Conservation (phyloP, 2,888 invertebrate species). For the Synanthedon vespiformis region DNA sequence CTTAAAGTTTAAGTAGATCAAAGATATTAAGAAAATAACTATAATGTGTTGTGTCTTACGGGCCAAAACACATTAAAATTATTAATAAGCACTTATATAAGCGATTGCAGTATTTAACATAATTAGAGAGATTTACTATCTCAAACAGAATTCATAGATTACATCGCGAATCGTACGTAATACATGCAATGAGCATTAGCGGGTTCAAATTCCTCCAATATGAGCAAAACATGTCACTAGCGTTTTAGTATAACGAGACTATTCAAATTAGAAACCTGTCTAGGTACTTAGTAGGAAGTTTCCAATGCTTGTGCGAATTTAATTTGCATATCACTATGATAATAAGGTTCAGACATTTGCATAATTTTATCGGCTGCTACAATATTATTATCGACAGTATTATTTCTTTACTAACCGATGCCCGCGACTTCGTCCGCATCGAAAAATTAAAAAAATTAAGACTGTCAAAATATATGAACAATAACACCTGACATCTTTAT, state of each 20-base stretch:
- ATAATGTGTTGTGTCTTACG: too few relatives aligned
- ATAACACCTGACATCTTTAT: too few relatives aligned
- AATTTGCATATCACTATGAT: background rate
- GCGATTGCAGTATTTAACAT: background rate
- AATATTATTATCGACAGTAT: too few relatives aligned
- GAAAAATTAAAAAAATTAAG: too few relatives aligned
- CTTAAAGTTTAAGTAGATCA: too few relatives aligned
- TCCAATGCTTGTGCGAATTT: background rate
- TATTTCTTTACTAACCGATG: too few relatives aligned
- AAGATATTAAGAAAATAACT: too few relatives aligned
- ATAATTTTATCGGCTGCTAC: background rate
- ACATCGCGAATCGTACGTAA: background rate
- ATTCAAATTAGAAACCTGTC: slow-evolving; percentile 11
- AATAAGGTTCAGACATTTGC: background rate
- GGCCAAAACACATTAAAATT: too few relatives aligned
- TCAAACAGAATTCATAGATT: background rate
- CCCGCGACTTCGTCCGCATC: too few relatives aligned
- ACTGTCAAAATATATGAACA: too few relatives aligned
- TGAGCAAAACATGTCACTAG: slow-evolving; percentile 15
- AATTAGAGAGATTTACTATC: background rate
- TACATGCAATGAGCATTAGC: background rate
- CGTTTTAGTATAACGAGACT: slow-evolving; percentile 14
- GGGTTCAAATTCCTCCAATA: slow-evolving; percentile 13
- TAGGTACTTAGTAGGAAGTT: background rate
- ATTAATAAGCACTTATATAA: too few relatives aligned